Conservation (phyloP, 2,888 invertebrate genomes). For the Volucella inflata region DNA sequence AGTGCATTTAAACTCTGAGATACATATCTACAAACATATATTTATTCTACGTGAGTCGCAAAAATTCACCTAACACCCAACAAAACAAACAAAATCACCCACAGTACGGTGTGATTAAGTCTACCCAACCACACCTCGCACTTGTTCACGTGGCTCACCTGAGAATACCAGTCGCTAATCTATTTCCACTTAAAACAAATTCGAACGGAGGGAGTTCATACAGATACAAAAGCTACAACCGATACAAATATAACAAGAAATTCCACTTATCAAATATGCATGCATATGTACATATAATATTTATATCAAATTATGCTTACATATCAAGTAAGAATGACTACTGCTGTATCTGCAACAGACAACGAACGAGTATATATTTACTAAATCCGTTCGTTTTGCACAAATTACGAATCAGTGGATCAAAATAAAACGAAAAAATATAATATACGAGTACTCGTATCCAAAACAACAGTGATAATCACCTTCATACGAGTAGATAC, state of each 20-base stretch:
- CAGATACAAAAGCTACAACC: not conserved
- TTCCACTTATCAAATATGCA: slow-evolving; percentile 26
- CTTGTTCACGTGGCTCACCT: not conserved
- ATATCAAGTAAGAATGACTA: no score
- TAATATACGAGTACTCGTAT: no score
- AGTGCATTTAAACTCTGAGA: no score
- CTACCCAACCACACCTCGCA: slow-evolving; percentile 17
- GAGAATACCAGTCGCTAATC: not conserved
- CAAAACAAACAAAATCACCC: no score
- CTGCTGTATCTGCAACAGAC: slow-evolving; percentile 18
- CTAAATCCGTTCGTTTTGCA: slow-evolving; percentile 4
- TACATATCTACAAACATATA: no score
- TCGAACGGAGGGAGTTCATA: not conserved
- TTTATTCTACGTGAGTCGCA: no score
- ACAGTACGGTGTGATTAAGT: no score
- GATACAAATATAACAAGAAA: slow-evolving; percentile 17
- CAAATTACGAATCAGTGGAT: slow-evolving; percentile 6
- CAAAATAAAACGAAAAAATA: slow-evolving; percentile 23
- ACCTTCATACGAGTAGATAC: not conserved
- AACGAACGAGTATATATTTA: not conserved
- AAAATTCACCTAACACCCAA: no score
- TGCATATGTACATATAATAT: no score
- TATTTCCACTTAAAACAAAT: slow-evolving; percentile 13
- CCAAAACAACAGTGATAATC: slow-evolving; percentile 5
- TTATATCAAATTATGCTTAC: slow-evolving; percentile 13